phyloP scores from a whole-genome alignment of 2,797 vertebrate species.

The Threskiornis aethiopicus region DNA sequence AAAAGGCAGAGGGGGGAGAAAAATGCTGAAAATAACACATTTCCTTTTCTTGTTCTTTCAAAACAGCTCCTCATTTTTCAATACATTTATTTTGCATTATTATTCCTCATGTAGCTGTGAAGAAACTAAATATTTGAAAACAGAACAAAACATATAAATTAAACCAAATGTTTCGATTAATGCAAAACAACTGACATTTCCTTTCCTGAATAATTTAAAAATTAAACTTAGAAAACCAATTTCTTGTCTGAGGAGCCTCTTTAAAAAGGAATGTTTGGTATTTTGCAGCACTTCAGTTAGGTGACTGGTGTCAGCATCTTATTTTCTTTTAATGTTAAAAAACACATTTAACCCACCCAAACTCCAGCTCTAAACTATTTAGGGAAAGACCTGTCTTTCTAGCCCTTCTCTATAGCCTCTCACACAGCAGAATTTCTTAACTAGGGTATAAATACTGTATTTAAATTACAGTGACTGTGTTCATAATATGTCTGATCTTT shows the following conservation, averaged over 20 bases:
- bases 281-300: neutral
- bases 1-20: neutral
- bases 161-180: neutral
- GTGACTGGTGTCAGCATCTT: neutral
- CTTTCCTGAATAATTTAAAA: neutral
- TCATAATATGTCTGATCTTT: too few species aligned
- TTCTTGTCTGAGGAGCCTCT: neutral
- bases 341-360: neutral
- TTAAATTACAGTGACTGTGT: neutral
- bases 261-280: neutral
- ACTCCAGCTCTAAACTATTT: neutral
- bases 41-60: neutral
- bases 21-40: neutral
- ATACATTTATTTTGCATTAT: neutral
- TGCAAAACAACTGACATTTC: neutral
- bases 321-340: neutral
- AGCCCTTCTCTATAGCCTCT: neutral
- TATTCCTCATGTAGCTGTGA: neutral
- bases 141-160: neutral
- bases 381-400: neutral
- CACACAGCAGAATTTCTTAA: neutral
- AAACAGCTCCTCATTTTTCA: neutral
- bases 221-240: neutral
- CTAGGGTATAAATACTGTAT: neutral
- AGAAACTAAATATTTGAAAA: neutral